Percentiles rank a stretch among this genome's conserved stretches.
Conservation (phyloP, 2,888 invertebrate genomes). For the Allophyes oxyacanthae region DNA sequence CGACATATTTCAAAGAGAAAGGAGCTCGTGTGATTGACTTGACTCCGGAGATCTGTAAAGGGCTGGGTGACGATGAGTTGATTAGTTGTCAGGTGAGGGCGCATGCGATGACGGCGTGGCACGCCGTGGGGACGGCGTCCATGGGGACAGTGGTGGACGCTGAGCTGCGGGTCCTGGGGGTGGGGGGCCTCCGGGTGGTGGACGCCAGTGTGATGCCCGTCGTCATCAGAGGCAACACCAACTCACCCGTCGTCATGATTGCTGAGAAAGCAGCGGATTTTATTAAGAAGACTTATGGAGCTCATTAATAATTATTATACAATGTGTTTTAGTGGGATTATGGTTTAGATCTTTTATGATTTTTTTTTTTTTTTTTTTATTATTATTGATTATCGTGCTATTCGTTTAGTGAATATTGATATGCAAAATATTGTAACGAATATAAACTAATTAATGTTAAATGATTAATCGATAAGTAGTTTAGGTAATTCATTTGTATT, state of each 20-base stretch:
- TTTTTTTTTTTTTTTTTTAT: no score
- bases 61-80: conserved; percentile 66
- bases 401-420: no score
- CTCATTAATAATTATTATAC: not conserved
- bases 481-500: no score
- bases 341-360: no score
- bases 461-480: no score
- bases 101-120: conserved; percentile 79
- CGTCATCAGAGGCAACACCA: conserved; percentile 78
- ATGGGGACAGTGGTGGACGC: conserved; percentile 76
- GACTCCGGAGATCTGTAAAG: conserved; percentile 63
- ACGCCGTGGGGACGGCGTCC: conserved; percentile 78
- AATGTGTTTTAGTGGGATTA: not conserved
- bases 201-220: conserved; percentile 81
- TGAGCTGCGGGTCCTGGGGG: conserved; percentile 66
- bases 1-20: conserved; percentile 69
- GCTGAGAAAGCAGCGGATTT: conserved; percentile 78
- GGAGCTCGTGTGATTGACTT: conserved; percentile 69
- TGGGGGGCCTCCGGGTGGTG: conserved; percentile 71
- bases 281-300: conserved; percentile 65
- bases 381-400: no score
- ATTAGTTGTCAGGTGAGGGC: conserved; percentile 79
- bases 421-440: no score
- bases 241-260: conserved; percentile 81
- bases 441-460: no score